Evolutionary conservation across 2,888 invertebrate species (phyloP), one percentile per base, ranked within the genome.

Genomic region (Tridacna crocea): DNA sequence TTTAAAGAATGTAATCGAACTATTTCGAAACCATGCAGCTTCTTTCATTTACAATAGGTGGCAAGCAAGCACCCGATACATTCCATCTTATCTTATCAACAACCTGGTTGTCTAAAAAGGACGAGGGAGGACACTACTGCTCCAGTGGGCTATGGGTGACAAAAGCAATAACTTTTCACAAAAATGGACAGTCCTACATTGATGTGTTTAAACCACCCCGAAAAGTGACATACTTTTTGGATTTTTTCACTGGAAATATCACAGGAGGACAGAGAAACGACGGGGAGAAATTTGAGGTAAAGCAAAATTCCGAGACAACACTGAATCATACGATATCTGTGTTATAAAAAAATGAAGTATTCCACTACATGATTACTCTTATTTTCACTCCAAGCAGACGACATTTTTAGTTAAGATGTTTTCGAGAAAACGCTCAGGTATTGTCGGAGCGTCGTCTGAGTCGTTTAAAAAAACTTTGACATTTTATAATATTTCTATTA

Each of bases 121-220:
- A 77, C 68, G 24, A 48, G 13, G 24, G 26, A 0, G 48, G 51
- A 22, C 8, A 51, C 8, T 3, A 6, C 15, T 51, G 51, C 8
- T 12, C 10, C 12, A 83, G 75, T 61, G 77, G 87, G 12, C 70
- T 90, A 19, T 87, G 70, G 61, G 81, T 91, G n/a, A 88, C 88
- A 65, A 89, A 90, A 51, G 90, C 90, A 12, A 85, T 90, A 22
- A 85, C 87, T 0, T 88, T 89, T 66, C 86, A 88, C 60, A n/a
- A 76, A 13, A 86, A 83, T 1, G 89, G 90, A 4, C 66, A 63
- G 27, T 83, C 89, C 0, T 90, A 78, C 73, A 79, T 91, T 51
- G 90, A 91, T 26, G 84, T 79, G 6, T 91, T 87, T 74, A 47
- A 76, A 10, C 84, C 87, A 4, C 89, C 90, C 0, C 76, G 91